phyloP scores from a whole-genome alignment of 1,140 invertebrate species.

The Ganaspis sp. region DNA sequence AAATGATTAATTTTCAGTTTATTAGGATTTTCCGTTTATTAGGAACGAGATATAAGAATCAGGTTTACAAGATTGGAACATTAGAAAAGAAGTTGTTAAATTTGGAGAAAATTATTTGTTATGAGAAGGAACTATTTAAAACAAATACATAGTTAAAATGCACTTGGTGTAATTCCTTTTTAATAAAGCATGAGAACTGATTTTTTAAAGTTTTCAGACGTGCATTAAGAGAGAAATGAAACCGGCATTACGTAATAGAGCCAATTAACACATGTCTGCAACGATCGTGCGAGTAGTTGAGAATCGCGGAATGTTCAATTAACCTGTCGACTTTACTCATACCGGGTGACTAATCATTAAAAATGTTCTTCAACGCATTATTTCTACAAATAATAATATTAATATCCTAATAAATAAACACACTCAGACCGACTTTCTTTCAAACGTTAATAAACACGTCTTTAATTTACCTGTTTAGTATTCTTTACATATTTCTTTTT shows the following conservation, averaged over 20 bases:
- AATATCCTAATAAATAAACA: too few relatives aligned
- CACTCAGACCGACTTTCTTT: too few relatives aligned
- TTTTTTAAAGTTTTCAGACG: neutral
- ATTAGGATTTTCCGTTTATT: too few relatives aligned
- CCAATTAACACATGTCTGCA: conserved; percentile 30
- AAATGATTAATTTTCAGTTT: too few relatives aligned
- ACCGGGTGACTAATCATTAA: conserved; percentile 13
- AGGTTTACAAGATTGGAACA: too few relatives aligned
- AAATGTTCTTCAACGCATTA: neutral
- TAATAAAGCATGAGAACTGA: neutral
- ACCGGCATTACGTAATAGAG: conserved; percentile 18
- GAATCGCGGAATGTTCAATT: conserved; percentile 40
- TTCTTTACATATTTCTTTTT: too few relatives aligned
- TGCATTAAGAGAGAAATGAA: conserved; percentile 11
- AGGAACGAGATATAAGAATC: too few relatives aligned
- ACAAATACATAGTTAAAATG: neutral
- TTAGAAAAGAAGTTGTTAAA: too few relatives aligned
- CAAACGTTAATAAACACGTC: too few relatives aligned
- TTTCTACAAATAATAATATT: neutral
- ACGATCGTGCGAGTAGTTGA: conserved; percentile 23
- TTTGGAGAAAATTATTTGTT: neutral
- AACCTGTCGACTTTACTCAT: conserved; percentile 39
- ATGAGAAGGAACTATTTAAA: neutral
- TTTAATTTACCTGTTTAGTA: too few relatives aligned
- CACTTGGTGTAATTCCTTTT: neutral